Evolutionary conservation across 2,888 invertebrate genomes (phyloP), one percentile per base, ranked within the genome.

Genomic region (Boloria selene): DNA sequence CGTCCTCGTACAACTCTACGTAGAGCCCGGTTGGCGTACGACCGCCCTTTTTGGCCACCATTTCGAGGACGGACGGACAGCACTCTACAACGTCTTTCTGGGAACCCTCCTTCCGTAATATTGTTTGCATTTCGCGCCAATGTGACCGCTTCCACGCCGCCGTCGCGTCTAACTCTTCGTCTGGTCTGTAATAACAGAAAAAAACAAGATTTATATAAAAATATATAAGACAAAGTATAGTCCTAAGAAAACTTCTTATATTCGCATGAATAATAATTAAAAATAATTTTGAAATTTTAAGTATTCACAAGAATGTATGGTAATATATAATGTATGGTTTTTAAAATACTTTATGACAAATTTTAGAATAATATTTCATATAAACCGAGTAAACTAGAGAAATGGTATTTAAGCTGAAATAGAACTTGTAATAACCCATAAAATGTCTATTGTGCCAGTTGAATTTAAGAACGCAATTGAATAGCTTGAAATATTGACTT

Each of bases 41-140:
- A 73, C 97, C 97, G 61, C 96, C 96, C 70, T 93, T 93, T 59
- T 96, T 97, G 79, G 95, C 95, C 72, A 95, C 94, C 94, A 96
- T 95, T 84, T 96, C 96, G 76, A 94, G 92, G 59, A 95, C 93
- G 38, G 96, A 94, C 51, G 97, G 97, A 86, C 97, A 97, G 88
- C 97, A 97, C 81, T 96, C 96, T 67, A 94, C 94, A 44, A 91
- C 90, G 62, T 81, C 93, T 84, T 84, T 75, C 82, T 91, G 79
- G 50, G 79, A 74, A 56, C 93, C 90, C 80, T 94, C 94, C 68
- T 86, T 84, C 67, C 93, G 88, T 75, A 96, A 87, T 73, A 95
- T 89, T 77, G 89, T 83, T 84, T 95, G 94, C 92, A 95, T 95
- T 82, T 95, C 94, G 73, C 93, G 93, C 88, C 94, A 85, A 88